Percentiles rank a stretch among this genome's conserved stretches.
Conservation (phyloP, 2,113 vertebrate species). For the Notarius quadriscutis region DNA sequence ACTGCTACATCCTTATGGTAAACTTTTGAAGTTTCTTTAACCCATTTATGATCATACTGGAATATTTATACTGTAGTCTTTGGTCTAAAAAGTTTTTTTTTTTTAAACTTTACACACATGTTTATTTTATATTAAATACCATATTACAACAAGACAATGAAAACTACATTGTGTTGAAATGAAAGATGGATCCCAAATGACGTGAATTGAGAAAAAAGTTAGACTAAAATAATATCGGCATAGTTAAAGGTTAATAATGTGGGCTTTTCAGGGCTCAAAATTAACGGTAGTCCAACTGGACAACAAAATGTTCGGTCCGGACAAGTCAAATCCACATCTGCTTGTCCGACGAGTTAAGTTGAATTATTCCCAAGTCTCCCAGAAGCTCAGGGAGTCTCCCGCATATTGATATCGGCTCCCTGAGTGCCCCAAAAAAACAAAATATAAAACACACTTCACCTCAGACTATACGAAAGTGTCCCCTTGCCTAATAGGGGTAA, state of each 20-base stretch:
- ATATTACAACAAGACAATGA: background rate
- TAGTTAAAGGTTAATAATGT: background rate
- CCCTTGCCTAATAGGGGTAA: no score
- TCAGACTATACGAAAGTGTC: no score
- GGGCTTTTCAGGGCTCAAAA: background rate
- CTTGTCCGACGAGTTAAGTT: no score
- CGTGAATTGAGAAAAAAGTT: background rate
- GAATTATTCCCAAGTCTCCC: no score
- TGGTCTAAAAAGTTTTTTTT: background rate
- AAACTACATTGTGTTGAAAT: background rate
- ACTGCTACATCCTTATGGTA: background rate
- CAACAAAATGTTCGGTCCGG: no score
- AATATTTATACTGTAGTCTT: background rate
- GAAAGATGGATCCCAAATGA: background rate
- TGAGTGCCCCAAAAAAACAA: no score
- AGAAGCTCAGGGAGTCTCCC: no score
- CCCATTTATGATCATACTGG: background rate
- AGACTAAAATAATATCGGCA: background rate
- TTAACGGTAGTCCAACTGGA: no score
- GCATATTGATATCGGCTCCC: no score
- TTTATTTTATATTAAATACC: background rate
- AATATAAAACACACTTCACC: no score
- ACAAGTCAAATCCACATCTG: no score
- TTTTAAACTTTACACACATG: background rate
- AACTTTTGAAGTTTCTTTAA: background rate